A percentile compares a stretch with the other conserved stretches of the same genome.
Conservation (phyloP, 2,797 vertebrate species). For the Erethizon dorsatum region DNA sequence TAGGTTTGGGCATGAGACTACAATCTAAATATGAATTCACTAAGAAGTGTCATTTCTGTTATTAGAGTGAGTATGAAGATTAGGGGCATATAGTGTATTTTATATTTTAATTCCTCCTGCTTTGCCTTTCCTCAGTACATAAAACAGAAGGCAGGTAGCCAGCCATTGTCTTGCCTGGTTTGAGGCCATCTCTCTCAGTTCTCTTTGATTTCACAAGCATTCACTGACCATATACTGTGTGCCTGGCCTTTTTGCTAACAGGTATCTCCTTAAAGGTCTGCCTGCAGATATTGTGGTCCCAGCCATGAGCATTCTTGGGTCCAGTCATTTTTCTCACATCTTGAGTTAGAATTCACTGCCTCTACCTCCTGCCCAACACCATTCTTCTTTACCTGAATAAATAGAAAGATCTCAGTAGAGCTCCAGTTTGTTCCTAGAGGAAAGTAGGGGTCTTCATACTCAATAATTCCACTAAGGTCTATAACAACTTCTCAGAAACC, state of each 20-base stretch:
- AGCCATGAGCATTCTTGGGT: not conserved
- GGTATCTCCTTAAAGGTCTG: not conserved
- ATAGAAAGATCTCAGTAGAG: not conserved
- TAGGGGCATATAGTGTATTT: not conserved
- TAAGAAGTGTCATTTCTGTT: constrained; percentile 38
- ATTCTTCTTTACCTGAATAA: constrained; percentile 14
- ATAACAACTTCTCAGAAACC: constrained; percentile 45
- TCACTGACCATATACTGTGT: not conserved
- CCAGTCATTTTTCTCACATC: not conserved
- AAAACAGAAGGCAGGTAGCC: not conserved
- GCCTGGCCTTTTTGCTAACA: not conserved
- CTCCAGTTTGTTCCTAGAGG: not conserved
- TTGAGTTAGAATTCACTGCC: constrained; percentile 14
- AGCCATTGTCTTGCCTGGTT: not conserved
- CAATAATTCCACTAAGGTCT: not conserved
- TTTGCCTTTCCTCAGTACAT: not conserved
- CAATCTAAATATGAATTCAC: constrained; percentile 46
- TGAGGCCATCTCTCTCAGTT: not conserved
- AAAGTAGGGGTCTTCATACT: not conserved
- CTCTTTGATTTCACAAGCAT: not conserved
- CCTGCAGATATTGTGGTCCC: not conserved
- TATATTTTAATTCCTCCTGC: constrained; percentile 22
- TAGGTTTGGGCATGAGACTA: not conserved
- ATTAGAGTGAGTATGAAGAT: not conserved
- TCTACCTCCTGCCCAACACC: not conserved